phyloP scores from a whole-genome alignment of 2,797 vertebrate species.

The Sebastes hopkinsi region DNA sequence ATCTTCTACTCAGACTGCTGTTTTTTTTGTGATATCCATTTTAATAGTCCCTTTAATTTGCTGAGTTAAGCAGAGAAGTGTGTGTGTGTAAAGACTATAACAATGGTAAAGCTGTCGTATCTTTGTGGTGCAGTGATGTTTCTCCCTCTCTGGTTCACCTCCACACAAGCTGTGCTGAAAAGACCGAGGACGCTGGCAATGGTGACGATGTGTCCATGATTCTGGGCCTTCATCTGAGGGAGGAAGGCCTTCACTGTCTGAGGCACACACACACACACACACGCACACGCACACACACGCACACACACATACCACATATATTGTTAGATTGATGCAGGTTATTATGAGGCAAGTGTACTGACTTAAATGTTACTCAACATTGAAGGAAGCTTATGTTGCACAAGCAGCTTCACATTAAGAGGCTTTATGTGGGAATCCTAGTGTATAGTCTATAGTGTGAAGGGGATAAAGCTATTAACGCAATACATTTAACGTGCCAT shows the following conservation, averaged over 20 bases:
- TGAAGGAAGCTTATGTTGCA: conserved; percentile 29
- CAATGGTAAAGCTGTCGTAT: background rate
- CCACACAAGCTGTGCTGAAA: conserved; percentile 73
- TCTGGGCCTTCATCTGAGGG: conserved; percentile 72
- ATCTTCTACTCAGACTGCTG: background rate
- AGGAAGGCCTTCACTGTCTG: conserved; percentile 79
- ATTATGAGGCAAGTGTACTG: background rate
- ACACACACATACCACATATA: conserved; percentile 5
- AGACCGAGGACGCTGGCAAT: conserved; percentile 74
- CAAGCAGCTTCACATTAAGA: conserved; percentile 55
- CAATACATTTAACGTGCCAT: conserved; percentile 33
- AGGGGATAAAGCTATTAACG: conserved; percentile 44
- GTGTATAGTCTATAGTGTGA: conserved; percentile 11
- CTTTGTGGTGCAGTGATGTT: background rate
- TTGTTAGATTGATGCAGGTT: background rate
- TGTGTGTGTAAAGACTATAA: background rate
- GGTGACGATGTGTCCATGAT: conserved; percentile 69
- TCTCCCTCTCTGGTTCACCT: conserved; percentile 61
- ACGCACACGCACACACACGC: background rate
- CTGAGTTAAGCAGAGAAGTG: background rate
- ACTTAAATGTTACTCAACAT: conserved; percentile 41
- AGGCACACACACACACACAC: conserved; percentile 10
- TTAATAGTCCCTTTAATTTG: background rate
- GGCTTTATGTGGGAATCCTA: conserved; percentile 51
- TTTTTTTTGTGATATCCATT: background rate